These are phyloP conservation scores for Sphyrna mokarran DNA, from an alignment of 2,113 vertebrate species.

Conservation along the genomic window DNA sequence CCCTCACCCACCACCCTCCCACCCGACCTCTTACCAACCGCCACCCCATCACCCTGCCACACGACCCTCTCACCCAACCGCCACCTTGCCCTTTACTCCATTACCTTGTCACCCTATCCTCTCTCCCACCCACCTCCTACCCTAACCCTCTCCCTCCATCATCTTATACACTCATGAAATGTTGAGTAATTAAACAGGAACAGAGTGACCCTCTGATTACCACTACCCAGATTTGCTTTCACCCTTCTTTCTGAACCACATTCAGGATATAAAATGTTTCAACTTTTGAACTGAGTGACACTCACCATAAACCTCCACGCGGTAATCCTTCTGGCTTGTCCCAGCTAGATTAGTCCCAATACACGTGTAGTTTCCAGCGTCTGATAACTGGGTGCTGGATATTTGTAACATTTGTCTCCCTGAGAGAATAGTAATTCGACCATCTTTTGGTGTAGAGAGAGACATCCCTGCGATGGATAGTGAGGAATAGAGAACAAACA, in stretches of 20 bases:
- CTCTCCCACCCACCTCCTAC: no score
- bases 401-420: slow-evolving; percentile 53
- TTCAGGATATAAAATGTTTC: not conserved
- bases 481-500: not conserved
- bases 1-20: no score
- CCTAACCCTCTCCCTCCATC: no score
- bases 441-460: slow-evolving; percentile 39
- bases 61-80: no score
- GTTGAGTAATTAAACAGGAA: no score
- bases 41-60: no score
- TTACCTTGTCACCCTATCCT: no score
- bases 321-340: slow-evolving; percentile 50
- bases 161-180: no score
- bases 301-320: slow-evolving; percentile 56
- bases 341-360: slow-evolving; percentile 53
- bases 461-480: slow-evolving; percentile 18
- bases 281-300: accelerated
- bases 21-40: no score
- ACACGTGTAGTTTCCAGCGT: slow-evolving; percentile 51
- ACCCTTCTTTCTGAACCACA: not conserved
- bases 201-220: no score
- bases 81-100: no score
- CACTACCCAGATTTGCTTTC: no score
- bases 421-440: slow-evolving; percentile 8
- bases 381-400: slow-evolving; percentile 42